These are phyloP conservation scores for Eulemur rufifrons DNA, from an alignment of 2,113 vertebrate species.

Conservation along the genomic window DNA sequence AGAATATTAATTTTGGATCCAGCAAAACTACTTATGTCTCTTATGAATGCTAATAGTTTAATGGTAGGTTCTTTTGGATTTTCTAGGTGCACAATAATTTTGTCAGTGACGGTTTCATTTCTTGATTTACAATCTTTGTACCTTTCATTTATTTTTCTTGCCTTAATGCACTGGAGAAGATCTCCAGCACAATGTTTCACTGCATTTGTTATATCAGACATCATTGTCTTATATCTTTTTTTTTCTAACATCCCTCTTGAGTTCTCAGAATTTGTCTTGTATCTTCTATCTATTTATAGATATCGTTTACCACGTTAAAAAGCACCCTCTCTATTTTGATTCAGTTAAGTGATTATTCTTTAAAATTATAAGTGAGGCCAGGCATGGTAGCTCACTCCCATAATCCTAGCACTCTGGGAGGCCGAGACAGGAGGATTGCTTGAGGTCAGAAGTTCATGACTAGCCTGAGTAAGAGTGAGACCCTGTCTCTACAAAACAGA, in stretches of 20 bases:
- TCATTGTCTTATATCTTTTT: neutral
- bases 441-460: too few species aligned
- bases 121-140: neutral
- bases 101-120: neutral
- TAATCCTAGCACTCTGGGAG: too few species aligned
- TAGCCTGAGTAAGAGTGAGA: too few species aligned
- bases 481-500: too few species aligned
- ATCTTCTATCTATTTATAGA: neutral
- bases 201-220: neutral
- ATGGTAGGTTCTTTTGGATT: neutral
- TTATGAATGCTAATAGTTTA: neutral
- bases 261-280: too few species aligned
- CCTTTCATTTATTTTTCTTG: neutral
- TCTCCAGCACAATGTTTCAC: neutral
- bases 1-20: neutral
- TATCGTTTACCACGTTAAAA: neutral
- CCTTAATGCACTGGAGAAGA: neutral
- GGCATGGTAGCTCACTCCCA: fast-evolving
- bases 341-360: neutral
- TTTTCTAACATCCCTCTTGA: too few species aligned
- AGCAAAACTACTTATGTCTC: neutral
- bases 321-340: neutral
- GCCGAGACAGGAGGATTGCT: too few species aligned
- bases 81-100: neutral
- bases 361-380: neutral